These are phyloP conservation scores for Thecophora atra DNA, from an alignment of 2,888 invertebrate genomes.

Conservation along the genomic window DNA sequence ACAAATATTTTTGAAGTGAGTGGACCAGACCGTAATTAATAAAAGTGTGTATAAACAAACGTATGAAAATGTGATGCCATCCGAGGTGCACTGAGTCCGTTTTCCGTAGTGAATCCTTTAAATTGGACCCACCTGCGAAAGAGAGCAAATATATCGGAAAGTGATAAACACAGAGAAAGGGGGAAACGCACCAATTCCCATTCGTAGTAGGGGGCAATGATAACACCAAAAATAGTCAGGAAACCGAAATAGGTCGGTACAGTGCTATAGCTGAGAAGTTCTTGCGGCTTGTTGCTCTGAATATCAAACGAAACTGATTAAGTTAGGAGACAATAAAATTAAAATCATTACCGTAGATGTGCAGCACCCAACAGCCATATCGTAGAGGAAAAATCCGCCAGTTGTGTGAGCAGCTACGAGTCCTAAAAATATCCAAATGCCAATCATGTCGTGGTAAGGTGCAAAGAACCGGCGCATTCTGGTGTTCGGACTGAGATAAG, in stretches of 20 bases:
- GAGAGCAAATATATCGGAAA: not conserved
- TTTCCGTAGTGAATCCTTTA: not conserved
- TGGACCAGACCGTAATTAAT: too few relatives aligned
- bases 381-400: constrained; percentile 27
- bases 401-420: constrained; percentile 33
- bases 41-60: too few relatives aligned
- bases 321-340: not conserved
- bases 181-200: constrained; percentile 41
- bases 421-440: constrained; percentile 38
- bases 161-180: not conserved
- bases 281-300: not conserved
- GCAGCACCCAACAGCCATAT: not conserved
- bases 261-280: not conserved
- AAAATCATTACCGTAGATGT: not conserved
- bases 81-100: too few relatives aligned
- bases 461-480: constrained; percentile 34
- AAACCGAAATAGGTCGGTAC: constrained; percentile 21
- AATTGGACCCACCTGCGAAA: not conserved
- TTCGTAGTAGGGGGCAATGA: constrained; percentile 40
- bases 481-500: constrained; percentile 34
- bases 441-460: constrained; percentile 40
- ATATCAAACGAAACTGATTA: not conserved
- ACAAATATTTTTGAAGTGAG: too few relatives aligned
- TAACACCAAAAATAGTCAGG: constrained; percentile 24
- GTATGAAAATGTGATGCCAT: too few relatives aligned